These are phyloP conservation scores for Ornithoptera alexandrae DNA, from an alignment of 2,888 invertebrate species.

Conservation along the genomic window DNA sequence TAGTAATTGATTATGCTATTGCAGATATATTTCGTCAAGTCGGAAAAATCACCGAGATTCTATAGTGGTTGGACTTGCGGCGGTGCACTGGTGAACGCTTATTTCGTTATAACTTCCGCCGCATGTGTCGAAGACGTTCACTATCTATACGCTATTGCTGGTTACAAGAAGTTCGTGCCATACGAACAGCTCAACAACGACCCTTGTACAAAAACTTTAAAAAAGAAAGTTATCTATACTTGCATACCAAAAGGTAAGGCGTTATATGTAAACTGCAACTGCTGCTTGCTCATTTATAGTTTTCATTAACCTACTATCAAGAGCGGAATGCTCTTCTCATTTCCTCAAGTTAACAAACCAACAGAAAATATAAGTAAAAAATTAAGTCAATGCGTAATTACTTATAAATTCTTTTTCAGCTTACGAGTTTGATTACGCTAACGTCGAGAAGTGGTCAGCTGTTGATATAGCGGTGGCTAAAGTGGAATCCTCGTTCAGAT, in stretches of 20 bases:
- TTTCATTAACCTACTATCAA: no score
- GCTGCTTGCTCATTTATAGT: no score
- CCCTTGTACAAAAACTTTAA: slow-evolving; percentile 42
- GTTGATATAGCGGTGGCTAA: slow-evolving; percentile 52
- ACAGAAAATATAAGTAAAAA: no score
- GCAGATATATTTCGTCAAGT: slow-evolving; percentile 36
- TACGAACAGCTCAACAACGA: slow-evolving; percentile 36
- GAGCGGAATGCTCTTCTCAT: no score
- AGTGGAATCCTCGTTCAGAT: slow-evolving; percentile 46
- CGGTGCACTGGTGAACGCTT: slow-evolving; percentile 36
- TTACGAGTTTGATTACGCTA: slow-evolving; percentile 43
- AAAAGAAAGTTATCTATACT: slow-evolving; percentile 47
- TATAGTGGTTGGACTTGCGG: slow-evolving; percentile 43
- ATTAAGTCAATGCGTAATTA: no score
- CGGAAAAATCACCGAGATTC: slow-evolving; percentile 23
- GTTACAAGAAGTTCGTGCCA: slow-evolving; percentile 43
- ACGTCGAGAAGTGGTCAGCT: slow-evolving; percentile 46
- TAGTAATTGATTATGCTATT: not conserved
- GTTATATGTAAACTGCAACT: no score
- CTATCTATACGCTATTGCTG: slow-evolving; percentile 41
- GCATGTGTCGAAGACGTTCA: slow-evolving; percentile 43
- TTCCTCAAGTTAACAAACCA: no score
- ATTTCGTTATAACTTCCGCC: slow-evolving; percentile 40
- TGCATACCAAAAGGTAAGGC: slow-evolving; percentile 45
- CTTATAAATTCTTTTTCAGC: slow-evolving; percentile 35